Evolutionary conservation across 2,797 vertebrate genomes (phyloP), one percentile per base, ranked within the genome.

Genomic region (Sylvilagus floridanus): DNA sequence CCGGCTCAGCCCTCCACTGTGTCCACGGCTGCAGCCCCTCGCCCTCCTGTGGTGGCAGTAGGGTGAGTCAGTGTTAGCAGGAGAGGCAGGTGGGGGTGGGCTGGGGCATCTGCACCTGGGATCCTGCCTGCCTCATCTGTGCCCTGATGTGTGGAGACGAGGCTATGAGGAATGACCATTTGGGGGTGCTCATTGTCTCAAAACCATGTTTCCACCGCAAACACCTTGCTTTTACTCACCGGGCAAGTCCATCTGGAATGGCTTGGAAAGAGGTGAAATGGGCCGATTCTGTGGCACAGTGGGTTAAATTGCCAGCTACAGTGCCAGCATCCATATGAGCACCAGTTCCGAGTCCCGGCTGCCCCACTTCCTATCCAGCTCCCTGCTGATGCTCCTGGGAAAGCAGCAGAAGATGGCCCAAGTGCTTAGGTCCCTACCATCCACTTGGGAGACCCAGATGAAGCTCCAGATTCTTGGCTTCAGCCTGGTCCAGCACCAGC

Each of bases 161-260:
- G 42, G 42, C 42, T 9, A 47, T 47, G 42, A 87, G 32, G 21
- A 28, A 35, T 72, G 22, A 86, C 87, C 71, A 78, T 75, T 42
- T n/a, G 42, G 84, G 62, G 26, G 35, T 93, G 32, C 71, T 73
- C 42, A 63, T 21, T 57, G 5, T 83, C 78, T 95, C 79, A 90
- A 81, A 91, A 78, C 35, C 54, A 17, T 73, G 57, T 92, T 84
- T 68, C 72, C 24, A 92, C 54, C 87, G 50, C 21, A 79, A 84
- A 30, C 54, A 79, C 52, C 65, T 90, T 93, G 83, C 22, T 91
- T 93, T 92, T 92, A 71, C 30, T 87, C 68, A 81, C 52, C 60
- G 42, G 14, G 60, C 72, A 47, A 54, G 62, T 57, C 86, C 88
- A 42, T n/a, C 77, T 63, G 63, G 90, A 28, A 32, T 52, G n/a